Evolutionary conservation across 2,113 vertebrate genomes (phyloP).

Genomic region (Galeopterus variegatus): DNA sequence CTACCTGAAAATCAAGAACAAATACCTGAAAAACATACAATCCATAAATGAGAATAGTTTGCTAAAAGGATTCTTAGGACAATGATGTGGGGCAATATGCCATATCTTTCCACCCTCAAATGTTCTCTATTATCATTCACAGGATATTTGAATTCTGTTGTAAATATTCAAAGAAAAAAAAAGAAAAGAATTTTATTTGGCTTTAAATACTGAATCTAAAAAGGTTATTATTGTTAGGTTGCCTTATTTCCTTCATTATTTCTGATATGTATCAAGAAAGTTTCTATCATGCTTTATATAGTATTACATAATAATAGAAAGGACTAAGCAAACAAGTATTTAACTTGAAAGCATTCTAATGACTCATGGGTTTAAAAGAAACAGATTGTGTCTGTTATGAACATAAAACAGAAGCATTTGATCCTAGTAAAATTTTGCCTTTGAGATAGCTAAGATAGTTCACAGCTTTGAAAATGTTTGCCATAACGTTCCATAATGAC

Average conservation of each 20-base stretch:
- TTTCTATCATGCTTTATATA: background rate
- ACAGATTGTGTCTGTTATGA: background rate
- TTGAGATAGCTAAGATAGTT: slow-evolving; percentile 4
- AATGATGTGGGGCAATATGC: background rate
- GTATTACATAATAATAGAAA: slow-evolving; percentile 28
- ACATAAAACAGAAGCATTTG: background rate
- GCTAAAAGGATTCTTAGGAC: background rate
- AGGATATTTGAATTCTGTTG: background rate
- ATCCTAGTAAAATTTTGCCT: background rate
- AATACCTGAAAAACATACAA: background rate
- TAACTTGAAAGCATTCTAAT: slow-evolving; percentile 12
- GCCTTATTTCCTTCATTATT: background rate
- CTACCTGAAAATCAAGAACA: background rate
- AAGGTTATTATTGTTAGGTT: background rate
- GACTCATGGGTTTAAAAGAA: background rate
- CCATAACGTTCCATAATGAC: background rate
- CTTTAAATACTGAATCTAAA: background rate
- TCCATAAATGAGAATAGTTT: background rate
- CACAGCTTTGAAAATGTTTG: slow-evolving; percentile 16
- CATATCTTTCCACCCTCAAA: background rate
- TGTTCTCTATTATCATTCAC: background rate
- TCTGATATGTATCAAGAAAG: slow-evolving; percentile 30
- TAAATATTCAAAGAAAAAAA: slow-evolving; percentile 25
- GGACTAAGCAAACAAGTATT: background rate
- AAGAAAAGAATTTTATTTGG: background rate